Conservation (phyloP, 2,113 vertebrate species). For the Cyrtonyx montezumae region DNA sequence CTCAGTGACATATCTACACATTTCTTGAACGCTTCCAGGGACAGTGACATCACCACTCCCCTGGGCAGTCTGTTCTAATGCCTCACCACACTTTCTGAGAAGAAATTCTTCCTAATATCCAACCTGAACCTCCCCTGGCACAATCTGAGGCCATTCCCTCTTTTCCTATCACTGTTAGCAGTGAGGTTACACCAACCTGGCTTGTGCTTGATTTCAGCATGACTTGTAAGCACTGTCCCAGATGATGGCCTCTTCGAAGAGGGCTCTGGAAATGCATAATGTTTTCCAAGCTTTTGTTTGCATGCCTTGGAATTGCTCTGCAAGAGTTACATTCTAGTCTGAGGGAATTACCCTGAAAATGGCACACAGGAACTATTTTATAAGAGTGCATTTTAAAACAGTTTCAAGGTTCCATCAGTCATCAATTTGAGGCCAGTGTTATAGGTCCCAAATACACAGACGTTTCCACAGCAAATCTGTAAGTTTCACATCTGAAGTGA, state of each 20-base stretch:
- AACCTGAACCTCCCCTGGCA: no score
- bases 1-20: no score
- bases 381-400: not conserved
- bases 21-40: no score
- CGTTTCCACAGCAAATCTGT: not conserved
- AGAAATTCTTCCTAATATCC: no score
- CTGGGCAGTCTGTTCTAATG: no score
- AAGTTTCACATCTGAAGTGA: not conserved
- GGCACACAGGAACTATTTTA: not conserved
- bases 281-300: not conserved
- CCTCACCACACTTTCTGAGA: no score
- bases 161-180: not conserved
- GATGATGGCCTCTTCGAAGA: not conserved
- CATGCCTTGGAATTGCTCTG: rapidly evolving
- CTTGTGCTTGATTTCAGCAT: not conserved
- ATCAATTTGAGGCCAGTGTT: not conserved
- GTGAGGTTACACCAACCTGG: not conserved
- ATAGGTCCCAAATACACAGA: not conserved
- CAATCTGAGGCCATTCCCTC: no score
- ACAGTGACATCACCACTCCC: no score
- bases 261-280: not conserved
- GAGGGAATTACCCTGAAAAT: not conserved
- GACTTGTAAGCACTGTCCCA: not conserved
- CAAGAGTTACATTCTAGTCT: not conserved
- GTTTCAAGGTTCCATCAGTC: not conserved